These are phyloP conservation scores for Habropoda laboriosa DNA, from an alignment of 1,140 invertebrate genomes.

Conservation along the genomic window DNA sequence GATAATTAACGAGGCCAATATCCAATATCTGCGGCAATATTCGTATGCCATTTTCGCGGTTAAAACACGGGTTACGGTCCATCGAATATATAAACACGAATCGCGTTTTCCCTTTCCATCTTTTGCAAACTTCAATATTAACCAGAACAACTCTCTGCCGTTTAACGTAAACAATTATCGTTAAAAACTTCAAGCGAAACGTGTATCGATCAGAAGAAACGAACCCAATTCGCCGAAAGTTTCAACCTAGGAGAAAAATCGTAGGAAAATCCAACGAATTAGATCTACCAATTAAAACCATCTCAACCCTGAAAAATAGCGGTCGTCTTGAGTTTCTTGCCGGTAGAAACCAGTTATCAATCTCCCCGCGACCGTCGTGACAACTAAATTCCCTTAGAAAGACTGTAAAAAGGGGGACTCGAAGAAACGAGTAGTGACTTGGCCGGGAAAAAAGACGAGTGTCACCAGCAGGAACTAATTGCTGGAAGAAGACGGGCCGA, in stretches of 20 bases:
- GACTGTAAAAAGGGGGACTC: not conserved
- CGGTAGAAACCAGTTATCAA: not conserved
- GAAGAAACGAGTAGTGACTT: not conserved
- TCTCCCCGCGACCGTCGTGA: not conserved
- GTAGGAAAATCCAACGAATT: too few relatives aligned
- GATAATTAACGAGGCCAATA: conserved; percentile 11
- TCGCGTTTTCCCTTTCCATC: too few relatives aligned
- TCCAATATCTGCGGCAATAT: not conserved
- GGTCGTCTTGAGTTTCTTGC: not conserved
- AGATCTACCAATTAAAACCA: not conserved
- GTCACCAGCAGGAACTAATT: conserved; percentile 3
- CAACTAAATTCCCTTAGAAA: not conserved
- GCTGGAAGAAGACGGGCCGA: not conserved
- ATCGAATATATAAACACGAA: too few relatives aligned
- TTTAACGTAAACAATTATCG: too few relatives aligned
- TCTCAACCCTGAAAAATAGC: not conserved
- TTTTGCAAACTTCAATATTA: too few relatives aligned
- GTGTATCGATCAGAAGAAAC: too few relatives aligned
- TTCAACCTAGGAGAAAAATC: too few relatives aligned
- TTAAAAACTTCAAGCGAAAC: too few relatives aligned
- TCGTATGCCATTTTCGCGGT: too few relatives aligned
- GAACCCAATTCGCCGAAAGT: too few relatives aligned
- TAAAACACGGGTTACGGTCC: not conserved
- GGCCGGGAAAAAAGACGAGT: not conserved
- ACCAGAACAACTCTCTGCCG: too few relatives aligned